These are phyloP conservation scores for Delphinapterus leucas DNA, from an alignment of 2,113 vertebrate species.

Conservation along the genomic window DNA sequence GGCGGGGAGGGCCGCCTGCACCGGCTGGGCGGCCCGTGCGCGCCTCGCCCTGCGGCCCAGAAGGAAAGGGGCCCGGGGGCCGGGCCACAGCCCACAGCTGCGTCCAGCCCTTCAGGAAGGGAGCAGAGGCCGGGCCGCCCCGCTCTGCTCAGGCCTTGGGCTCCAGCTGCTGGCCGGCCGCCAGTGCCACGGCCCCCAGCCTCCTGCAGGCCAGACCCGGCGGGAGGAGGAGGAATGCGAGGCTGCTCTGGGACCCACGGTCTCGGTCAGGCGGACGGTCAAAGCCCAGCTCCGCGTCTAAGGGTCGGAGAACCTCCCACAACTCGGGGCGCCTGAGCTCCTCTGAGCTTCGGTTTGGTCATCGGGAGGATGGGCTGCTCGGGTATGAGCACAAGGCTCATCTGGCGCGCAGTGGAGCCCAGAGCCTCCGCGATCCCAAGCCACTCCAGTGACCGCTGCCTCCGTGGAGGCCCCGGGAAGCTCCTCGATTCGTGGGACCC, in stretches of 20 bases:
- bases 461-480: neutral
- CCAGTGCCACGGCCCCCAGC: neutral
- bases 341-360: neutral
- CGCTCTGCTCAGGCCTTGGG: neutral
- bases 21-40: neutral
- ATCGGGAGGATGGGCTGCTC: neutral
- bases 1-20: neutral
- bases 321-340: neutral
- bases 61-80: neutral
- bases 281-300: neutral
- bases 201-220: neutral
- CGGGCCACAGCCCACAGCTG: neutral
- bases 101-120: neutral
- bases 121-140: neutral
- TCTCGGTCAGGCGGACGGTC: neutral
- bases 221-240: neutral
- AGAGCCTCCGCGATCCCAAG: neutral
- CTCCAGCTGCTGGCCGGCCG: neutral
- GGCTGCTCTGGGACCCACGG: neutral
- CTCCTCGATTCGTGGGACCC: neutral
- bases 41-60: neutral
- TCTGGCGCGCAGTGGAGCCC: neutral
- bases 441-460: neutral
- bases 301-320: neutral
- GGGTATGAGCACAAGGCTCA: neutral